A percentile compares a stretch with the other conserved stretches of the same genome.
Evolutionary conservation across 1,140 invertebrate genomes (phyloP).

Genomic region (Cherax quadricarinatus): DNA sequence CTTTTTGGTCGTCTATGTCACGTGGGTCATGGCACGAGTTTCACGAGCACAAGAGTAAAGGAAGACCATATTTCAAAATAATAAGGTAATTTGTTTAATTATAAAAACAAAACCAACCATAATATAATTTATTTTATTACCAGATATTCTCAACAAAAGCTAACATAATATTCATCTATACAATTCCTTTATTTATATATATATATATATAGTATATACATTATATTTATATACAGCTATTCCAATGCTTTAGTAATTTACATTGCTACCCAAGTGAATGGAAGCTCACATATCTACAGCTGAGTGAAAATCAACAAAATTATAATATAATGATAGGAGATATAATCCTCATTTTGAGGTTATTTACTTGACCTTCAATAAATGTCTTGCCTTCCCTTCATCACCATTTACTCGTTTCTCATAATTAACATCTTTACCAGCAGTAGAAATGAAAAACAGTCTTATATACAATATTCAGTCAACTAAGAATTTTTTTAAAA

Average conservation of each 20-base stretch:
- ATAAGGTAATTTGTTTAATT: not conserved
- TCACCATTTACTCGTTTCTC: not conserved
- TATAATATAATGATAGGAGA: not conserved
- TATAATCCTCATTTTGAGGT: not conserved
- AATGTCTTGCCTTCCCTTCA: not conserved
- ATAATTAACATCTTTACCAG: not conserved
- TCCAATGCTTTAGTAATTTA: not conserved
- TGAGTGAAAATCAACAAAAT: not conserved
- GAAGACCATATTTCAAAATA: too few species aligned
- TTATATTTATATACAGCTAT: not conserved
- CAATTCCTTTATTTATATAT: constrained; percentile 25
- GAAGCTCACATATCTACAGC: constrained; percentile 43
- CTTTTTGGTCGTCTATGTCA: too few species aligned
- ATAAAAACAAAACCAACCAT: constrained; percentile 6
- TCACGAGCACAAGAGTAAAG: too few species aligned
- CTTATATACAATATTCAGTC: not conserved
- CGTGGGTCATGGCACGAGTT: too few species aligned
- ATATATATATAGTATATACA: not conserved
- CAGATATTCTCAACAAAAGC: constrained; percentile 35
- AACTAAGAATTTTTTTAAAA: not conserved
- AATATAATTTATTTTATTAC: constrained; percentile 32
- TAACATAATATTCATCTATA: constrained; percentile 25
- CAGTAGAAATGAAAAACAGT: not conserved
- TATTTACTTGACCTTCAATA: not conserved
- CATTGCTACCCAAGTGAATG: constrained; percentile 7